phyloP scores from a whole-genome alignment of 2,113 vertebrate genomes.

The Thinocorus orbignyianus region DNA sequence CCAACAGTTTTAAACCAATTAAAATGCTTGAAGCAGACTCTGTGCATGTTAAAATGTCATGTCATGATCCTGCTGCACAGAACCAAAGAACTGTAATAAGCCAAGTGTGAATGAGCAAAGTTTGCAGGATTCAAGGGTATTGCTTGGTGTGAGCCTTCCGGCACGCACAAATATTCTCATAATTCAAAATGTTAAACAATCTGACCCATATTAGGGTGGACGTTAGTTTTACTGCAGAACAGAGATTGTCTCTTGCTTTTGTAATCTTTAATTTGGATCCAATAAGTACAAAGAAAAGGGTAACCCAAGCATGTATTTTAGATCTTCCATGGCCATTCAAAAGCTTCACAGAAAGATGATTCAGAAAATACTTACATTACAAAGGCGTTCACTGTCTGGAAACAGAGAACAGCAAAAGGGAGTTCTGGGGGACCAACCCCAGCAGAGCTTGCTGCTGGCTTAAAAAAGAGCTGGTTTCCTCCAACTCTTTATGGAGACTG shows the following conservation, averaged over 20 bases:
- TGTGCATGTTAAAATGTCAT: slow-evolving; percentile 73
- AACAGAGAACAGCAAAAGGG: not conserved
- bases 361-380: not conserved
- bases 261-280: not conserved
- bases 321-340: not conserved
- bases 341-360: not conserved
- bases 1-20: slow-evolving; percentile 75
- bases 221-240: not conserved
- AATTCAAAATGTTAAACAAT: not conserved
- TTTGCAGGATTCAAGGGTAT: slow-evolving; percentile 6
- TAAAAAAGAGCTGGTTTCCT: not conserved
- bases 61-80: slow-evolving; percentile 60
- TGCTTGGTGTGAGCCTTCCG: not conserved
- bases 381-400: not conserved
- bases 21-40: slow-evolving; percentile 62
- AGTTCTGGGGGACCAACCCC: accelerated
- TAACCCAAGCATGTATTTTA: not conserved
- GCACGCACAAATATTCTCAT: not conserved
- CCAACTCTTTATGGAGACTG: not conserved
- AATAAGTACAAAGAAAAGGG: accelerated
- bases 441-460: not conserved
- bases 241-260: not conserved
- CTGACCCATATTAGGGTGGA: not conserved
- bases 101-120: slow-evolving; percentile 30
- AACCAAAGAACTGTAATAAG: slow-evolving; percentile 60